Conservation (phyloP, 2,888 invertebrate species). For the Phanerotoma sp. region DNA sequence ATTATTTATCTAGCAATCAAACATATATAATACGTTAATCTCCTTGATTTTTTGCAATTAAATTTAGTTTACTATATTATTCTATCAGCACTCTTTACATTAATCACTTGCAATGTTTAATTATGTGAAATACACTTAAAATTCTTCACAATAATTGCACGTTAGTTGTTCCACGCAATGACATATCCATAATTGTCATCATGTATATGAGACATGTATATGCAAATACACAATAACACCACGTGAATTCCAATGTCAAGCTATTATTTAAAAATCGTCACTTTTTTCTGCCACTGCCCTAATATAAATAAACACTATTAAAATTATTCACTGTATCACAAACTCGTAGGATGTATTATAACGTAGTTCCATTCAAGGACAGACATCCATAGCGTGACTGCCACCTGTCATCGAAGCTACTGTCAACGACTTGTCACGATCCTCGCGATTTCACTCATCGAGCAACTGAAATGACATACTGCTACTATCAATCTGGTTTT, state of each 20-base stretch:
- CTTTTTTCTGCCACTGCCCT: no score
- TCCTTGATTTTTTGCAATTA: no score
- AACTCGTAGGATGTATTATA: no score
- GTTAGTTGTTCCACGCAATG: constrained; percentile 14
- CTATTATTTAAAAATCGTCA: not conserved
- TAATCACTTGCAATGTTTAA: no score
- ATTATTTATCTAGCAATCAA: no score
- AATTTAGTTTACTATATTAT: no score
- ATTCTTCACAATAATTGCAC: constrained; percentile 26
- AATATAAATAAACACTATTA: not conserved
- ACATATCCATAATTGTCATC: constrained; percentile 10
- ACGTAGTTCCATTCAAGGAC: not conserved
- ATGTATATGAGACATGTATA: no score
- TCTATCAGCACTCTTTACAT: not conserved
- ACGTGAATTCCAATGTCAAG: constrained; percentile 5
- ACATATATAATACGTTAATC: no score
- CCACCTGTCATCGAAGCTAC: constrained; percentile 12
- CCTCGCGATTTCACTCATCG: not conserved
- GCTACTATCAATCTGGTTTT: constrained; percentile 23
- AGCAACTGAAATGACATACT: constrained; percentile 6
- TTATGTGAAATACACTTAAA: not conserved
- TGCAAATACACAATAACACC: constrained; percentile 14
- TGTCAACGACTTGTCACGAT: not conserved
- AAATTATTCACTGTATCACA: not conserved
- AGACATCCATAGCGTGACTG: not conserved